Evolutionary conservation across 1,140 invertebrate species (phyloP).

Genomic region (Danaus plexippus): DNA sequence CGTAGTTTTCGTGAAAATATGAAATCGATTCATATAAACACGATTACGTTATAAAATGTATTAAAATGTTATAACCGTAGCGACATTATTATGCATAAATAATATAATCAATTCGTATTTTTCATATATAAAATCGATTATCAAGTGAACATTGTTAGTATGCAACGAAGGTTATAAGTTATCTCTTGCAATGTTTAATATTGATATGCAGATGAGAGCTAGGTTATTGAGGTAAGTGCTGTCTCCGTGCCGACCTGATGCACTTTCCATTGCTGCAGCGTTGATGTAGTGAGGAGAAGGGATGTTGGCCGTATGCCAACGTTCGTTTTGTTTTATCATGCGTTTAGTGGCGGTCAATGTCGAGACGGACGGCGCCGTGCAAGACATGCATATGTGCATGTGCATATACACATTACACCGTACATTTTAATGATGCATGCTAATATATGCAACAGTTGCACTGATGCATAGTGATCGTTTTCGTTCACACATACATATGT

Average conservation of each 20-base stretch:
- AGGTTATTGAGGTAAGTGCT: not conserved
- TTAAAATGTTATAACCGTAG: too few relatives aligned
- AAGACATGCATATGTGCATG: constrained; percentile 46
- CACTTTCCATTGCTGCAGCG: constrained; percentile 7
- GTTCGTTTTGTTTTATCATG: constrained; percentile 64
- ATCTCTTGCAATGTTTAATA: too few relatives aligned
- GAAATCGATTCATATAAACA: constrained; percentile 35
- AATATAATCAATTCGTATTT: too few relatives aligned
- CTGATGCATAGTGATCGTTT: too few relatives aligned
- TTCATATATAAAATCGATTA: too few relatives aligned
- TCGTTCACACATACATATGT: too few relatives aligned
- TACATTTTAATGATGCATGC: constrained; percentile 41
- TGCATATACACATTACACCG: constrained; percentile 31
- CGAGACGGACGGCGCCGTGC: constrained; percentile 47
- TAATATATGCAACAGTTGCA: too few relatives aligned
- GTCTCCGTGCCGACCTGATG: not conserved
- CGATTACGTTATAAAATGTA: too few relatives aligned
- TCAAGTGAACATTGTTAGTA: too few relatives aligned
- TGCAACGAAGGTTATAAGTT: too few relatives aligned
- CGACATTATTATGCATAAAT: too few relatives aligned
- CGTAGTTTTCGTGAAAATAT: constrained; percentile 61
- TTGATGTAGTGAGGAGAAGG: constrained; percentile 53
- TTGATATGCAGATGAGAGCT: too few relatives aligned
- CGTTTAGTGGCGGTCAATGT: constrained; percentile 64
- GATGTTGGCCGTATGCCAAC: constrained; percentile 56